phyloP scores from a whole-genome alignment of 2,888 invertebrate species.

The Drosophila birchii region DNA sequence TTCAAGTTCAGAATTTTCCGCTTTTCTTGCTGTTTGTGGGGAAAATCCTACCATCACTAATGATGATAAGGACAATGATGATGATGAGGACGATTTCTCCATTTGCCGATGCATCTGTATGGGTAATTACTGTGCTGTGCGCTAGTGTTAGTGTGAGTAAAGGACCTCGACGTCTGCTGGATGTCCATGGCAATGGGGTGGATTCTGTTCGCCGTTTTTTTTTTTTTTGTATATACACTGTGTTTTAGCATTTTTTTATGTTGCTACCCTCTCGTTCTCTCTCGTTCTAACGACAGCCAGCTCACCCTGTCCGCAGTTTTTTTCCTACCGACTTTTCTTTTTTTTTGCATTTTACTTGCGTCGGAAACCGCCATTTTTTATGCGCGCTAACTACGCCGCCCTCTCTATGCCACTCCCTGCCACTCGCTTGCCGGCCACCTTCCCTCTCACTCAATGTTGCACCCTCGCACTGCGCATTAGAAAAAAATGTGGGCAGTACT shows the following conservation, averaged over 20 bases:
- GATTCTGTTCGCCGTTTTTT: conserved; percentile 64
- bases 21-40: conserved; percentile 24
- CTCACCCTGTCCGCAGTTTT: conserved; percentile 39
- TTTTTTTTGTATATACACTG: conserved; percentile 56
- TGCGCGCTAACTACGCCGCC: conserved; percentile 67
- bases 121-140: conserved; percentile 66
- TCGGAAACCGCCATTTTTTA: conserved; percentile 81
- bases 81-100: conserved; percentile 65
- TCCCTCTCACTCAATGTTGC: conserved; percentile 5
- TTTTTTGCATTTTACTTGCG: conserved; percentile 63
- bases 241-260: conserved; percentile 58
- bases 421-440: conserved; percentile 2
- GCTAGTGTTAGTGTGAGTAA: conserved; percentile 37
- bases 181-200: conserved; percentile 72
- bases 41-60: conserved; percentile 24
- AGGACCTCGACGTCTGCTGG: conserved; percentile 73
- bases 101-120: conserved; percentile 64
- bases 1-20: background rate
- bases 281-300: conserved; percentile 18
- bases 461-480: conserved; percentile 64
- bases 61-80: conserved; percentile 51
- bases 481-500: conserved; percentile 65
- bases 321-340: conserved; percentile 21
- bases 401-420: conserved; percentile 30
- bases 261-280: conserved; percentile 18